Evolutionary conservation across 1,140 invertebrate species (phyloP), one percentile per base, ranked within the genome.

Genomic region (Teleopsis dalmanni): DNA sequence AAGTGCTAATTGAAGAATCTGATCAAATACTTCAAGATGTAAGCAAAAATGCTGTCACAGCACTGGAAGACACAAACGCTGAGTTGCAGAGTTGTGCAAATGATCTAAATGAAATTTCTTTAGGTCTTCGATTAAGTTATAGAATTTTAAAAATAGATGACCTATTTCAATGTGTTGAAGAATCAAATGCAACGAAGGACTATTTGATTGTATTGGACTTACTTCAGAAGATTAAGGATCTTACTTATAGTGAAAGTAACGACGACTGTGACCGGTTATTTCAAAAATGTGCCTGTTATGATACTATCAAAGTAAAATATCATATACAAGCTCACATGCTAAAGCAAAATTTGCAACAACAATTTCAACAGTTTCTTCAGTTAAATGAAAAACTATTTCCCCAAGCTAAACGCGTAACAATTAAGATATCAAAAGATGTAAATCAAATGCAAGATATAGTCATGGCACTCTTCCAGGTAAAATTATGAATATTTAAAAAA

Each of bases 241-340:
- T 65, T 1, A 64, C 70, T 22, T 59, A 52, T 14, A 54, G 57
- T 34, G 58, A 62, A 8, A 22, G 47, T 3, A 34, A 51, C 2
- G 27, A 31, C 0, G 63, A 64, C 26, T 58, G 56, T 13, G 52
- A 61, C 43, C 56, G 62, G 11, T 53, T 70, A 4, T 62, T 71
- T 16, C 53, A 59, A 18, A 43, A 54, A 2, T 43, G 66, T 3
- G 57, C 65, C 0, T 70, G 65, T 46, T 69, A 62, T 29, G 57
- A 65, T 4, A 62, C 58, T 18, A 58, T 69, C 11, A 67, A 65
- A 43, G 57, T 69, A 0, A 62, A 65, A 36, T 70, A 61, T 21
- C 57, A 58, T 1, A 54, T 65, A 1, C 63, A 71, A 51, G 47
- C 54, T 7, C 56, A 71, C 35, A 47, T 64, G 18, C 33, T 71